Evolutionary conservation across 2,797 vertebrate genomes (phyloP), one percentile per base, ranked within the genome.

Genomic region (Propithecus perrieri): DNA sequence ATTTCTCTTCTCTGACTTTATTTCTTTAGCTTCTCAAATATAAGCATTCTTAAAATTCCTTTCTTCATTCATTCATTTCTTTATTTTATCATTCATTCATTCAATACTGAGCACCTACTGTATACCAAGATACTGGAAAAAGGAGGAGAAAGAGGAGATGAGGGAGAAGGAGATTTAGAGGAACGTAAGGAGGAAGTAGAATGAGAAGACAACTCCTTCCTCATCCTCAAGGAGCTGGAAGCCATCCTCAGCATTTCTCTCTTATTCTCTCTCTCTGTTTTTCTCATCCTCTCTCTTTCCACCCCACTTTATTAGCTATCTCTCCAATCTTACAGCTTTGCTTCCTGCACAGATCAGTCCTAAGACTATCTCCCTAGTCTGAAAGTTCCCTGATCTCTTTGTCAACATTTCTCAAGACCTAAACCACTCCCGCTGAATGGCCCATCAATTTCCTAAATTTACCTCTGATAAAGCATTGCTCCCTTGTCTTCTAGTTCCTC

Each of bases 11-110:
- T 93, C 14, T 93, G 7, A 69, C 14, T 50, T 79, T 57, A 71
- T 74, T 81, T 55, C 35, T 71, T 78, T 50, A 85, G 7, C n/a
- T 85, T 93, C 46, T 93, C 57, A 92, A 79, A 48, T 61, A 55
- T 3, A 93, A 13, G 14, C 78, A 59, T 67, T 92, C 35, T 63
- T 57, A 72, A 46, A 8, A 48, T 72, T 65, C 28, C 22, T 2
- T 59, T 53, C 24, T 1, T 72, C 69, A 26, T 35, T 79, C 30
- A 63, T 78, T 76, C 35, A 89, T 53, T 94, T 14, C 5, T 93
- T 63, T 59, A 90, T 85, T 71, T 28, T 7, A 48, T 35, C 8
- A 33, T 79, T 78, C 33, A 65, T 85, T 80, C 59, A 81, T 38
- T 85, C 18, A 50, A 17, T 74, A 86, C 3, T 67, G 61, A 89